Percentiles rank a stretch among this genome's conserved stretches.
These are phyloP conservation scores for Anoplopoma fimbria DNA, from an alignment of 2,113 vertebrate species.

Conservation along the genomic window DNA sequence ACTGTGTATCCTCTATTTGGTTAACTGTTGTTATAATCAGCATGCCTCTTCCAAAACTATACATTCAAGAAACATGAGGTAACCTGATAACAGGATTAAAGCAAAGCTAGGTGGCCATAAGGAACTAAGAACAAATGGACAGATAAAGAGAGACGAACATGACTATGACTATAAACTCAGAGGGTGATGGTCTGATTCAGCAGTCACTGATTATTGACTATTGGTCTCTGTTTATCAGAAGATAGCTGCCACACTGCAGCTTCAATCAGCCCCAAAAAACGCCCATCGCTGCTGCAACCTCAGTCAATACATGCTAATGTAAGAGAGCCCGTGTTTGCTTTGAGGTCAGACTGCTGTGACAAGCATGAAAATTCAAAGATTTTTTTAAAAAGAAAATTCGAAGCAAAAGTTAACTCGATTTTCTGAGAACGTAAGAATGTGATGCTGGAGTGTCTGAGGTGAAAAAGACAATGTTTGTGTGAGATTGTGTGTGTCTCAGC, in stretches of 20 bases:
- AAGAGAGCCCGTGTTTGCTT: conserved; percentile 2
- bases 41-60: neutral
- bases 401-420: conserved; percentile 40
- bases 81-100: conserved; percentile 26
- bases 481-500: neutral
- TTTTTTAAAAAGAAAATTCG: neutral
- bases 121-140: neutral
- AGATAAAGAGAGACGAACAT: conserved; percentile 7
- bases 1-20: neutral
- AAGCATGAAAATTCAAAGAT: neutral
- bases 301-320: conserved; percentile 15
- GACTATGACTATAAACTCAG: neutral
- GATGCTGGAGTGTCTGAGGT: conserved; percentile 30
- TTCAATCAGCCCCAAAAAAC: conserved; percentile 14
- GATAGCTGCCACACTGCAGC: neutral
- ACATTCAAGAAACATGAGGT: conserved; percentile 10
- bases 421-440: conserved; percentile 23
- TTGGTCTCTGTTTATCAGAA: conserved; percentile 38
- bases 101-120: neutral
- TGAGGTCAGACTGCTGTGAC: neutral
- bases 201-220: conserved; percentile 55
- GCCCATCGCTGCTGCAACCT: neutral
- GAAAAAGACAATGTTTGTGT: conserved; percentile 16
- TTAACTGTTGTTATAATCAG: neutral
- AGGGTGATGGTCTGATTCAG: conserved; percentile 22